Base-by-base conservation (phyloP, 2,888 invertebrate species). In the Colletes collaris region DNA sequence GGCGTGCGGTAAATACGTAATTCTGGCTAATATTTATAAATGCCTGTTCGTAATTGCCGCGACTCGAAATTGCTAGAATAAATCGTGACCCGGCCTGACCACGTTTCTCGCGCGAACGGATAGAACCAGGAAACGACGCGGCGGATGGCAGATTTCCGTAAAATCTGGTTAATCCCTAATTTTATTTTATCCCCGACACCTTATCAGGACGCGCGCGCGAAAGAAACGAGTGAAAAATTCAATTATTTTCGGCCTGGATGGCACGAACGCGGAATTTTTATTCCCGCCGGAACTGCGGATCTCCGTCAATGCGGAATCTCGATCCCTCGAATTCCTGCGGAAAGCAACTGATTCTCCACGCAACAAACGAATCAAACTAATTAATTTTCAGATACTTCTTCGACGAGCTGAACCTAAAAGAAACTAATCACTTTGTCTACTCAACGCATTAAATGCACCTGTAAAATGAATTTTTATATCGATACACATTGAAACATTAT, bases 141-240 rank as follows among this genome's bases (percentile, higher is more conserved):
- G n/a, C 49, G n/a, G 19, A 44, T 46, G 40, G 52, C 62, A 8
- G 40, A 40, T 56, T 62, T 19, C 13, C 62, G 44, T 10, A 55
- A 49, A 67, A 76, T 73, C 62, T 63, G 66, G 67, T 76, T 73
- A 76, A 76, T 73, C 44, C 66, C 40, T 76, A 73, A 76, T 76
- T 74, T 74, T 56, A 73, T 76, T 76, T 60, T 35, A 55, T 67
- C 44, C 56, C 1, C 52, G 27, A 49, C 73, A 44, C 66, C 66
- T 76, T 76, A 76, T 76, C 74, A 50, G 46, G 3, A 55, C 59
- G 75, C 19, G 40, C 58, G n/a, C 2, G 49, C n/a, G 60, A 60
- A 69, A 78, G 40, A 6, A 40, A 44, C 58, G 19, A 2, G 49
- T 11, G 64, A 60, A 58, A 69, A 78, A 78, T 78, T 52, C 65